Conservation (phyloP, 2,113 vertebrate species). For the Oryzias javanicus region DNA sequence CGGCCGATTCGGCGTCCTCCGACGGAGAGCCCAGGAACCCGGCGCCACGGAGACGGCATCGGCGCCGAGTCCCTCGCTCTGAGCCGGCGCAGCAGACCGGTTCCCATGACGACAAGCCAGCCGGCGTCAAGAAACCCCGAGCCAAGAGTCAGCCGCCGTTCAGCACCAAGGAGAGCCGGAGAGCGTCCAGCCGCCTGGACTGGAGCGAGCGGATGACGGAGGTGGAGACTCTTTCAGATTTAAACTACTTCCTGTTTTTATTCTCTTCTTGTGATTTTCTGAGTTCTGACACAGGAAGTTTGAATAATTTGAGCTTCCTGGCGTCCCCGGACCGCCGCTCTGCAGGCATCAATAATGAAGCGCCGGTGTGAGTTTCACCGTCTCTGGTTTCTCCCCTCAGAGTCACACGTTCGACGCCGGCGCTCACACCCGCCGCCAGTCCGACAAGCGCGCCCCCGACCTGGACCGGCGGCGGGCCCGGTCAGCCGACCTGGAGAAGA, state of each 20-base stretch:
- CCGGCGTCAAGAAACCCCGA: slow-evolving; percentile 64
- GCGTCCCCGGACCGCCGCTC: slow-evolving; percentile 36
- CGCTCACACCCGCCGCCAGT: slow-evolving; percentile 81
- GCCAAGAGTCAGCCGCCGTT: slow-evolving; percentile 76
- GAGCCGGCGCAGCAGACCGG: slow-evolving; percentile 45
- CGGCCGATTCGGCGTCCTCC: slow-evolving; percentile 30
- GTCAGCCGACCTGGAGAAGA: slow-evolving; percentile 82
- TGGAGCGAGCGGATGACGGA: slow-evolving; percentile 81
- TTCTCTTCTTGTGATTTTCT: too few species aligned
- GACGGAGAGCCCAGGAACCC: slow-evolving; percentile 40
- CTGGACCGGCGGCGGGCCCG: slow-evolving; percentile 77
- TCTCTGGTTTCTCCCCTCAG: slow-evolving; percentile 64
- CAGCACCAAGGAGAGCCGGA: slow-evolving; percentile 75
- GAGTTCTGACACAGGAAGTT: too few species aligned
- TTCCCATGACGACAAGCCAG: slow-evolving; percentile 61
- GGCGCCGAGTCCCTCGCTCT: slow-evolving; percentile 32
- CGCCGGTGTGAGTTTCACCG: slow-evolving; percentile 19
- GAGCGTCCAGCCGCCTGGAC: slow-evolving; percentile 81
- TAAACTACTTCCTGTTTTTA: too few species aligned
- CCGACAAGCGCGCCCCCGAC: slow-evolving; percentile 74
- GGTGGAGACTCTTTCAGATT: slow-evolving; percentile 52
- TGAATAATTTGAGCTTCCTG: too few species aligned
- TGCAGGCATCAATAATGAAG: slow-evolving; percentile 60
- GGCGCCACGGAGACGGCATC: slow-evolving; percentile 15
- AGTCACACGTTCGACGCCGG: slow-evolving; percentile 81